Evolutionary conservation across 2,113 vertebrate species (phyloP).

Genomic region (Apeltes quadracus): DNA sequence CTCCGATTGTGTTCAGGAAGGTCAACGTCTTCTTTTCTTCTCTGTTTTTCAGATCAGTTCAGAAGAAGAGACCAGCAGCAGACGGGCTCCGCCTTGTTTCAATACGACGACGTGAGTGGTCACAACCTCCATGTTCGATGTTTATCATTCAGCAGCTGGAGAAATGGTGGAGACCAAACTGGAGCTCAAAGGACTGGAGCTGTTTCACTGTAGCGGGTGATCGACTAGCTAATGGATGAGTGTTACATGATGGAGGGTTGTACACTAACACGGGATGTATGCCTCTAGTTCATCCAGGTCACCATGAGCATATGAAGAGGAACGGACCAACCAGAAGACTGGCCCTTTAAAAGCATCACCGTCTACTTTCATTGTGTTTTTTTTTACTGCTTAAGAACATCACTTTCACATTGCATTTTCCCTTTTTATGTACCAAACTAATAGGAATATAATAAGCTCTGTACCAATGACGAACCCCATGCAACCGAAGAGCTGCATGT

Average conservation of each 20-base stretch:
- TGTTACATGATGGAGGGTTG: background rate
- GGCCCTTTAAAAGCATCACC: background rate
- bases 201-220: too few species aligned
- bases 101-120: slow-evolving; percentile 92
- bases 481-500: background rate
- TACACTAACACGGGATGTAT: background rate
- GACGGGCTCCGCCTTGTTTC: slow-evolving; percentile 88
- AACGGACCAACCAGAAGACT: rapidly evolving
- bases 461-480: background rate
- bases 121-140: background rate
- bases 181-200: too few species aligned
- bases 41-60: slow-evolving; percentile 84
- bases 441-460: background rate
- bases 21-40: background rate
- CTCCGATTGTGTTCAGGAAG: too few species aligned
- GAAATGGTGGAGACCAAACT: too few species aligned
- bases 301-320: slow-evolving; percentile 75
- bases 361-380: background rate
- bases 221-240: background rate
- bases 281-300: slow-evolving; percentile 78
- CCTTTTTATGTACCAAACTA: background rate
- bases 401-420: slow-evolving; percentile 34
- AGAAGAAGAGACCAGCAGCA: slow-evolving; percentile 85
- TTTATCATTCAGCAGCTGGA: too few species aligned
- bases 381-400: background rate